These are phyloP conservation scores for Malachius bipustulatus DNA, from an alignment of 2,888 invertebrate genomes.

Conservation along the genomic window DNA sequence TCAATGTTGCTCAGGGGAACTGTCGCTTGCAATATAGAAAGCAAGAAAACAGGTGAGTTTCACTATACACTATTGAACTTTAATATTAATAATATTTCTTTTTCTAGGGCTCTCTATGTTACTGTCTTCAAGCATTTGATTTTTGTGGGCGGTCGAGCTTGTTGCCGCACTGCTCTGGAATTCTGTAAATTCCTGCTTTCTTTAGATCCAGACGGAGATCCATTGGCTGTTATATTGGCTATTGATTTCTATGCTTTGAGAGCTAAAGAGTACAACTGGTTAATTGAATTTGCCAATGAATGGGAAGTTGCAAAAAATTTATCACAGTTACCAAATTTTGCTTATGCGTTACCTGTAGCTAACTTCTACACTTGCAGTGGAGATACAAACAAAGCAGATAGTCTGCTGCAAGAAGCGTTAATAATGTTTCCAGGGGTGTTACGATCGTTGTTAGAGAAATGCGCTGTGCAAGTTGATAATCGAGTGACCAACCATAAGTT, in stretches of 20 bases:
- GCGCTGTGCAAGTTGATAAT: constrained; percentile 58
- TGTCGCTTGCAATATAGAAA: constrained; percentile 65
- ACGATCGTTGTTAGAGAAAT: constrained; percentile 60
- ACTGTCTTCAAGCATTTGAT: constrained; percentile 70
- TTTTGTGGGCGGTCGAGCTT: constrained; percentile 67
- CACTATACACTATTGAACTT: constrained; percentile 1
- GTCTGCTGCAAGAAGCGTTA: constrained; percentile 60
- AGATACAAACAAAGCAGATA: constrained; percentile 41
- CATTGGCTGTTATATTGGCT: constrained; percentile 60
- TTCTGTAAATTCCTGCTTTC: constrained; percentile 72
- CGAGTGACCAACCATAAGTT: constrained; percentile 44
- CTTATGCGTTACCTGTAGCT: constrained; percentile 68
- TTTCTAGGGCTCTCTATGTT: constrained; percentile 58
- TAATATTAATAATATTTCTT: no score
- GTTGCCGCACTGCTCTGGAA: constrained; percentile 78
- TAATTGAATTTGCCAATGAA: constrained; percentile 39
- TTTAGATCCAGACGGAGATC: constrained; percentile 64
- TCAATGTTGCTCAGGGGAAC: constrained; percentile 61
- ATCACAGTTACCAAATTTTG: constrained; percentile 76
- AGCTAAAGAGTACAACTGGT: constrained; percentile 60
- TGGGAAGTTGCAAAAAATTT: constrained; percentile 55
- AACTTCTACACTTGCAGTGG: constrained; percentile 46
- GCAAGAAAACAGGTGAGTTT: constrained; percentile 61
- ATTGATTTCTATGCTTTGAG: constrained; percentile 76
- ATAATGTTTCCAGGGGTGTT: constrained; percentile 73